These are phyloP conservation scores for Acanthiza pusilla DNA, from an alignment of 2,797 vertebrate genomes.

Conservation along the genomic window DNA sequence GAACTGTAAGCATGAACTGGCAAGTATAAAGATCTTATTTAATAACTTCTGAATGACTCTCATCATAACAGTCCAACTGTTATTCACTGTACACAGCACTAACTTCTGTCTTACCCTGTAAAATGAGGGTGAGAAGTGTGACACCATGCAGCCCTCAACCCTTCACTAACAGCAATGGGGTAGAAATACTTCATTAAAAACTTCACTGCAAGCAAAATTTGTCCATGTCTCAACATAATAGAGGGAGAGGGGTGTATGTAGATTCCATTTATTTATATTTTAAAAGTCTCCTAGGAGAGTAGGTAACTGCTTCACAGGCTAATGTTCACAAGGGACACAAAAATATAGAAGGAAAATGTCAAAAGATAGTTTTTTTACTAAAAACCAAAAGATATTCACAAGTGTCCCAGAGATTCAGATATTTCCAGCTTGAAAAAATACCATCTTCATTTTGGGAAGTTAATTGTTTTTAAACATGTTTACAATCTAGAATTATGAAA, in stretches of 20 bases:
- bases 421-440: not conserved
- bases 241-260: accelerated
- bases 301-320: not conserved
- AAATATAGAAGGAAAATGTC: not conserved
- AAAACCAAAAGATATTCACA: not conserved
- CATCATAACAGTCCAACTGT: not conserved
- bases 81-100: not conserved
- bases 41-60: not conserved
- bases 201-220: not conserved
- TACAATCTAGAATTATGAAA: not conserved
- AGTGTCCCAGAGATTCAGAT: not conserved
- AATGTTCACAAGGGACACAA: not conserved
- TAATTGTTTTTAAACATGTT: not conserved
- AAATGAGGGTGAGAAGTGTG: not conserved
- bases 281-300: not conserved
- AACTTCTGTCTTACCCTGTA: not conserved
- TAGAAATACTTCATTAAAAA: not conserved
- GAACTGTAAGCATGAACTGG: not conserved
- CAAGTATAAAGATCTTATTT: not conserved
- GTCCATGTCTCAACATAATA: not conserved
- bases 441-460: not conserved
- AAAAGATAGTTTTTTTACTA: not conserved
- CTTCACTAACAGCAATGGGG: not conserved
- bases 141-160: not conserved
- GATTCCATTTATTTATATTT: not conserved